These are phyloP conservation scores for Heliconius cydno DNA, from an alignment of 2,888 invertebrate species.

Conservation along the genomic window DNA sequence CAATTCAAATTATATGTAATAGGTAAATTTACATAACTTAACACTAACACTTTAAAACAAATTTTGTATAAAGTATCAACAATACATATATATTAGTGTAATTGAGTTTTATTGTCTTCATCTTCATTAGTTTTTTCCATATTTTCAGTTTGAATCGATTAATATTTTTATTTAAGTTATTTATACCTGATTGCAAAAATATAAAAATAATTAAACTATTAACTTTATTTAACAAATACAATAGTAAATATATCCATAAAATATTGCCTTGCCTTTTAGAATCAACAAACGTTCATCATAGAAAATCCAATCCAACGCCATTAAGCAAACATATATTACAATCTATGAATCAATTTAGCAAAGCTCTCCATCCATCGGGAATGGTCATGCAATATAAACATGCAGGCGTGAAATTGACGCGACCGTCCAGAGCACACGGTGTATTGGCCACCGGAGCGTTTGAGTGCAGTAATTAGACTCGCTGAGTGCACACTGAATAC, in stretches of 20 bases:
- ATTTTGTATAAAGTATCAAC: no score
- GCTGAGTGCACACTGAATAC: slow-evolving; percentile 20
- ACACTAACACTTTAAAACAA: background rate
- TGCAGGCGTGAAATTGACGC: slow-evolving; percentile 32
- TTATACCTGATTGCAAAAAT: no score
- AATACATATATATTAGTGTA: no score
- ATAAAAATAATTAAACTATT: no score
- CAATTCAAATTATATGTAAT: slow-evolving; percentile 3
- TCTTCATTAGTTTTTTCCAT: no score
- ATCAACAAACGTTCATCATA: background rate
- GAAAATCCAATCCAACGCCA: background rate
- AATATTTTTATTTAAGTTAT: no score
- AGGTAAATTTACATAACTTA: background rate
- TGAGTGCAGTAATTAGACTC: slow-evolving; percentile 30
- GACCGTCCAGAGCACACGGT: slow-evolving; percentile 24
- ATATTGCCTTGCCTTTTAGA: background rate
- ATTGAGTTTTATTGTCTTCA: no score
- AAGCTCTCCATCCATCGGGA: background rate
- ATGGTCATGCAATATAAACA: slow-evolving; percentile 24
- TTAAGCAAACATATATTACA: background rate
- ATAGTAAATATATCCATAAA: background rate
- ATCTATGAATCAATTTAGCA: slow-evolving; percentile 10
- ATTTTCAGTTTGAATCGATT: no score
- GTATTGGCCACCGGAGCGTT: slow-evolving; percentile 23
- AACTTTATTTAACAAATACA: no score